A percentile compares a stretch with the other conserved stretches of the same genome.
Conservation (phyloP, 64 coral and sea anemone genomes). For the Trachythela sp. region DNA sequence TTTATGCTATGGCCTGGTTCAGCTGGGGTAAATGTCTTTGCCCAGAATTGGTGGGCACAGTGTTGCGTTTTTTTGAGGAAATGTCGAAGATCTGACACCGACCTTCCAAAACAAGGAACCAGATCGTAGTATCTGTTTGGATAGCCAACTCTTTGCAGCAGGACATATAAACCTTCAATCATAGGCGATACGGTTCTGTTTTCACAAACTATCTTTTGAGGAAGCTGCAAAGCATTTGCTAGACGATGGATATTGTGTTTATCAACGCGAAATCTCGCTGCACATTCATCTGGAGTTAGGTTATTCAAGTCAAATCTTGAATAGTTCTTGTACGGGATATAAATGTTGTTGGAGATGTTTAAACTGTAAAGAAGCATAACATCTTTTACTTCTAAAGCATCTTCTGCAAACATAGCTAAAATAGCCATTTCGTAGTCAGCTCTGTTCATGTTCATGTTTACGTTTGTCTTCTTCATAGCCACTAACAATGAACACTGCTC, state of each 20-base stretch:
- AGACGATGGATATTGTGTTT: background rate
- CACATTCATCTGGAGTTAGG: background rate
- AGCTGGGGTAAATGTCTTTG: too few relatives aligned
- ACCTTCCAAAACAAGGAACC: background rate
- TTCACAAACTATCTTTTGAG: background rate
- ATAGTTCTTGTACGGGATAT: too few relatives aligned
- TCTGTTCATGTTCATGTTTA: background rate
- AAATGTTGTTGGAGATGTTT: too few relatives aligned
- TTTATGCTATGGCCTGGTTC: too few relatives aligned
- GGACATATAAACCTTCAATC: background rate
- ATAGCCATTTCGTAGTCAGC: too few relatives aligned
- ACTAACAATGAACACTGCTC: background rate
- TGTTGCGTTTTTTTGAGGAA: background rate
- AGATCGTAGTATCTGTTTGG: background rate
- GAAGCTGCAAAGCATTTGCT: background rate
- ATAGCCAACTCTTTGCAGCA: background rate
- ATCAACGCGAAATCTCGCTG: background rate
- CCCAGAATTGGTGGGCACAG: too few relatives aligned
- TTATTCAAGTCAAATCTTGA: too few relatives aligned
- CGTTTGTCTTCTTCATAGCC: background rate
- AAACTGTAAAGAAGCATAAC: background rate
- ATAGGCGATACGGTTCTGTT: background rate
- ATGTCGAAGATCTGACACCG: background rate
- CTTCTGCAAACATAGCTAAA: too few relatives aligned
- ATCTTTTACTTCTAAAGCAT: background rate